A percentile compares a stretch with the other conserved stretches of the same genome.
Evolutionary conservation across 2,797 vertebrate genomes (phyloP).

Genomic region (Oreochromis mossambicus): DNA sequence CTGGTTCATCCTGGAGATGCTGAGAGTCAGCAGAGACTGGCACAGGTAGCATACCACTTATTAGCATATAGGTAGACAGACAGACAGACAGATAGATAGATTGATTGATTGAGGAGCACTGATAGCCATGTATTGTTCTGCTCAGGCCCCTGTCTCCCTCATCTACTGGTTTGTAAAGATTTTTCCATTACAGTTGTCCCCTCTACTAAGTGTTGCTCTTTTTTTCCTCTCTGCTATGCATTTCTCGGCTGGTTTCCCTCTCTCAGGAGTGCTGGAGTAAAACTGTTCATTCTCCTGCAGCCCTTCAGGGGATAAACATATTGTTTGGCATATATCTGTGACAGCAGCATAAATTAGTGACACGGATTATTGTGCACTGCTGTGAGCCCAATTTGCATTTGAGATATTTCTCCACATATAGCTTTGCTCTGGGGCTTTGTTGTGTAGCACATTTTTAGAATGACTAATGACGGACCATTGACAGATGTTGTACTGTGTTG

Average conservation of each 20-base stretch:
- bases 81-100: not conserved
- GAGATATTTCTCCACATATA: slow-evolving; percentile 42
- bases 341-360: slow-evolving; percentile 72
- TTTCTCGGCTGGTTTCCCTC: slow-evolving; percentile 34
- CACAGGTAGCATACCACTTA: slow-evolving; percentile 81
- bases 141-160: not conserved
- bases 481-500: slow-evolving; percentile 35
- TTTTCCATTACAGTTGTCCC: slow-evolving; percentile 48
- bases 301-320: slow-evolving; percentile 66
- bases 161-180: slow-evolving; percentile 47
- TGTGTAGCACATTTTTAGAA: slow-evolving; percentile 39
- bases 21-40: slow-evolving; percentile 95
- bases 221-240: slow-evolving; percentile 51
- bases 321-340: slow-evolving; percentile 71
- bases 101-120: not conserved
- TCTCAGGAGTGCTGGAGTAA: slow-evolving; percentile 45
- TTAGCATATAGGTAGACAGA: not conserved
- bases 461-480: slow-evolving; percentile 37
- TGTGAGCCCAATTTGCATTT: slow-evolving; percentile 67
- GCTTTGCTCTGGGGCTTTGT: slow-evolving; percentile 31
- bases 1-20: slow-evolving; percentile 92
- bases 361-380: slow-evolving; percentile 54
- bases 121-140: slow-evolving; percentile 7
- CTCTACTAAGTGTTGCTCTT: slow-evolving; percentile 52
- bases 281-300: slow-evolving; percentile 56